Evolutionary conservation across 2,113 vertebrate genomes (phyloP), one percentile per base, ranked within the genome.

Genomic region (Echinops telfairi): DNA sequence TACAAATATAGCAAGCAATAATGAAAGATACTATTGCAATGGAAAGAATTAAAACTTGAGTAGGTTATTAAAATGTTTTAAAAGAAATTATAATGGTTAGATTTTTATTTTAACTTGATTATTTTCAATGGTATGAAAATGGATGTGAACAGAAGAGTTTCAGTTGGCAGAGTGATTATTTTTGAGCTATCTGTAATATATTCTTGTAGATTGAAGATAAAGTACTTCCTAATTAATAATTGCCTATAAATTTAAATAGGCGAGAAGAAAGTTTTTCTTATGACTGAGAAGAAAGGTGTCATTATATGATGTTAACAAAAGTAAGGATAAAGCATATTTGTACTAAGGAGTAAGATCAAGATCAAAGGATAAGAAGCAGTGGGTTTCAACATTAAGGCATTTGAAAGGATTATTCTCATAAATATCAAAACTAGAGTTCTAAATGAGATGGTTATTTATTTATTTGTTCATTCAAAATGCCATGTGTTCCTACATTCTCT

Each of bases 281-380:
- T 53, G 47, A 53, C n/a, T 77, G 29, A 12, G 4, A 57, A 9
- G 6, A 73, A 71, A 23, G 3, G 22, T 78, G 12, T 17, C 27
- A 38, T 90, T 57, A 14, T 10, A 4, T 86, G 23, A 78, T 78
- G 31, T 87, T 78, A 83, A 31, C 27, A 78, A 83, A 95, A 89
- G 3, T 4, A 29, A 4, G 14, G 10, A 3, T 70, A 29, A 75
- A 29, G 70, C 20, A 6, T 1, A 0, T 88, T 43, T 84, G 31
- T 75, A 20, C 19, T 36, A 60, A 31, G 29, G 36, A 38, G 11
- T 22, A 22, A 6, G 57, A 36, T 68, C 33, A 88, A 58, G 7
- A 22, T 53, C 47, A 53, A 53, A 14, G 47, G 12, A 53, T 53
- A 53, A 6, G 47, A 53, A 53, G 47, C 47, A 53, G 47, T 53